Evolutionary conservation across 2,888 invertebrate genomes (phyloP).

Genomic region (Copidosoma aretas): DNA sequence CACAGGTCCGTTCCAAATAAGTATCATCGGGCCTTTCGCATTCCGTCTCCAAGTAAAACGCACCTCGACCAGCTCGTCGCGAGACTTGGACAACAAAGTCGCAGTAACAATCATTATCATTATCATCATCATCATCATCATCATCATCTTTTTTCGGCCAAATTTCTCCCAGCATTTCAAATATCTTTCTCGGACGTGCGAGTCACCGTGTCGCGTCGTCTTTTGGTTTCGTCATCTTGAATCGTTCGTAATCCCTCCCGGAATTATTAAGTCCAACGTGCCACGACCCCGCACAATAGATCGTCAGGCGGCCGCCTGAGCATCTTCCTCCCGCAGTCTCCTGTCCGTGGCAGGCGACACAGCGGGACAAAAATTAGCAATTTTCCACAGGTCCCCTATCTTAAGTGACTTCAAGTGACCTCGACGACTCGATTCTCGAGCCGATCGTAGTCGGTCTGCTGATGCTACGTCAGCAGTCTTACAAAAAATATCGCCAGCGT

Average conservation of each 20-base stretch:
- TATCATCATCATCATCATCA: too few species aligned
- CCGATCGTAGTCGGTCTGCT: conserved; percentile 62
- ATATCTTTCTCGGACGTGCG: background rate
- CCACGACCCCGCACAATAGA: background rate
- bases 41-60: too few species aligned
- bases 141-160: too few species aligned
- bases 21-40: too few species aligned
- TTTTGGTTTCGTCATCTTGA: conserved; percentile 9
- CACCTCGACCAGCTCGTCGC: conserved; percentile 13
- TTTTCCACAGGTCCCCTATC: conserved; percentile 17
- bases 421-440: conserved; percentile 58
- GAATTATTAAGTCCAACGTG: background rate
- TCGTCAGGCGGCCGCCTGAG: background rate
- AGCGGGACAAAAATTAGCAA: background rate
- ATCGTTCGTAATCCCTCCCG: conserved; percentile 30
- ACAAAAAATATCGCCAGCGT: conserved; percentile 94
- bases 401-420: conserved; percentile 48
- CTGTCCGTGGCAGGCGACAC: background rate
- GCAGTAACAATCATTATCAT: conserved; percentile 9
- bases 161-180: background rate
- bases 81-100: conserved; percentile 22
- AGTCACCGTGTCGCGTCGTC: conserved; percentile 9
- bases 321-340: background rate
- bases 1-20: too few species aligned
- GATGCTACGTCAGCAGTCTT: conserved; percentile 91